Evolutionary conservation across 2,888 invertebrate species (phyloP), one percentile per base, ranked within the genome.

Genomic region (Julus scanicus): DNA sequence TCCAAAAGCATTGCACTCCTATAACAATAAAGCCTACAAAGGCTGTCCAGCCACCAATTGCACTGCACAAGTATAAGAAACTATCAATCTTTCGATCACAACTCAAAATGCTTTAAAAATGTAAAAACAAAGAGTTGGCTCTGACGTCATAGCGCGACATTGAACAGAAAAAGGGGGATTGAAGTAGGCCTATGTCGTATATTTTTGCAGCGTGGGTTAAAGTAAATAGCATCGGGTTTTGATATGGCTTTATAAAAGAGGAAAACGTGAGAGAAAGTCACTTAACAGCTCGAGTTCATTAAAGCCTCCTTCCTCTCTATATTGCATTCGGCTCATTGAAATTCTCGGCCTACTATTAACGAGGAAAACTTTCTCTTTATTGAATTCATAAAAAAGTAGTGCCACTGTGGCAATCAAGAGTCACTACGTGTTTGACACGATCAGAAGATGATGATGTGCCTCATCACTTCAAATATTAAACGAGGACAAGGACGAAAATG

Each of bases 401-500:
- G 80, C 80, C 80, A 80, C 13, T 37, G 71, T 71, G 71, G 29
- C 71, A 71, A 71, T 71, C 37, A 80, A 80, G 37, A 80, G 37
- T 37, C 37, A 37, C 80, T 29, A 80, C 80, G 37, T 80, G 80
- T 80, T 80, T 80, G 80, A 80, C 80, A 80, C 11, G 80, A 80
- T 80, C 80, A 37, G 80, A 80, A 15, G 80, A 80, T 37, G 80
- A 80, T 80, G 37, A 80, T 63, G 63, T n/a, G 63, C 80, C 80
- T 15, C 80, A 80, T 80, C 80, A 37, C 80, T 80, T 37, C 80
- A 80, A 80, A 80, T 71, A 29, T 71, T 71, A 71, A 71, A 20
- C 71, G 9, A 29, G 71, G n/a, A 29, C 20, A 29, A 71, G 71
- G 8, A 11, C 20, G 29, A 29, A 80, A 29, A 29, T 80, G 80